Evolutionary conservation across 2,888 invertebrate genomes (phyloP).

Genomic region (Synanthedon formicaeformis): DNA sequence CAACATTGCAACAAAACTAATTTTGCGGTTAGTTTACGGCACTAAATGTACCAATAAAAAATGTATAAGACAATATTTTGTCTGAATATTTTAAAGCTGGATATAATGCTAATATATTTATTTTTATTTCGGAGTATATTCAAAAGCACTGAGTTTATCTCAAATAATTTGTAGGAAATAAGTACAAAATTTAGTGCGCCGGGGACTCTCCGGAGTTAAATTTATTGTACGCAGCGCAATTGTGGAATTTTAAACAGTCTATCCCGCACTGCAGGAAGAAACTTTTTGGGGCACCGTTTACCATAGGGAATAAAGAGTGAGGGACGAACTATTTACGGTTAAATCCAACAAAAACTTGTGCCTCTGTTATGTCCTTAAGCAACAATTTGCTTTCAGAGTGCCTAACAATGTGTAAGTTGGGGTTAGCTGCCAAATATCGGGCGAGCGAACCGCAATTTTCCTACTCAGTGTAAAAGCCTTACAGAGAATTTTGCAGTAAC

Average conservation of each 20-base stretch:
- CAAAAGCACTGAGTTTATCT: neutral
- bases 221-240: slow-evolving; percentile 56
- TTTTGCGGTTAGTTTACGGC: too few species aligned
- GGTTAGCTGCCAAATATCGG: slow-evolving; percentile 4
- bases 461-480: slow-evolving; percentile 4
- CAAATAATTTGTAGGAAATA: slow-evolving; percentile 56
- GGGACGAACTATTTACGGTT: slow-evolving; percentile 8
- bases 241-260: slow-evolving; percentile 53
- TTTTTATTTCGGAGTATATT: neutral
- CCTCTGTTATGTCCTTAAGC: slow-evolving; percentile 13
- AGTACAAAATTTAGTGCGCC: slow-evolving; percentile 46
- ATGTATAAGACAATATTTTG: too few species aligned
- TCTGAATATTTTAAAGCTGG: too few species aligned
- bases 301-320: slow-evolving; percentile 1
- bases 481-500: neutral
- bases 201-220: slow-evolving; percentile 36
- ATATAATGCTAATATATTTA: too few species aligned
- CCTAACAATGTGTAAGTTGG: slow-evolving; percentile 15
- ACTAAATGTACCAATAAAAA: too few species aligned
- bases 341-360: slow-evolving; percentile 7
- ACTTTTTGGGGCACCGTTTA: slow-evolving; percentile 7
- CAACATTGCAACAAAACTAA: too few species aligned
- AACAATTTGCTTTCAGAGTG: slow-evolving; percentile 21
- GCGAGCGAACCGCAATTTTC: slow-evolving; percentile 12
- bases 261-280: slow-evolving; percentile 34